A percentile compares a stretch with the other conserved stretches of the same genome.
Evolutionary conservation across 1,140 invertebrate species (phyloP).

Genomic region (Schlechtendalia chinensis): DNA sequence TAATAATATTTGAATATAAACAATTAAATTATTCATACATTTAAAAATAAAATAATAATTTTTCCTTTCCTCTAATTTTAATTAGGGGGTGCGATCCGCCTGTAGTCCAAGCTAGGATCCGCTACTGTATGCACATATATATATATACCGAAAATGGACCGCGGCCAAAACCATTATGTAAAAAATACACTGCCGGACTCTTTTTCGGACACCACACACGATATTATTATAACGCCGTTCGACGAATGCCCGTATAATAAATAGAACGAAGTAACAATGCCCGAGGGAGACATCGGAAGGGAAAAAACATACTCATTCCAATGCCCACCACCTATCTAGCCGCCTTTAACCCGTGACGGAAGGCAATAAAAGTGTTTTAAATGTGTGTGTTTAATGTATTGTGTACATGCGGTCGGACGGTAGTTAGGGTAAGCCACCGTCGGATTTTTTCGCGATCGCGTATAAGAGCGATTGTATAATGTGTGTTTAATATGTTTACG

Average conservation of each 20-base stretch:
- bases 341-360: background rate
- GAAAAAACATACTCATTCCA: background rate
- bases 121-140: no score
- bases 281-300: background rate
- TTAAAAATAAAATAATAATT: no score
- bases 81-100: no score
- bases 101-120: no score
- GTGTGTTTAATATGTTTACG: no score
- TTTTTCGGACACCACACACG: background rate
- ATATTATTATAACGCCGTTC: background rate
- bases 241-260: background rate
- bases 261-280: slow-evolving; percentile 4
- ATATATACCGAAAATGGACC: background rate
- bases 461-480: no score
- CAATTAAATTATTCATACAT: no score
- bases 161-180: background rate
- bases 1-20: no score
- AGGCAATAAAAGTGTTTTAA: slow-evolving; percentile 37
- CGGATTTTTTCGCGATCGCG: no score
- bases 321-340: no score
- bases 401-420: background rate
- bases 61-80: no score
- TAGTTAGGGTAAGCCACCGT: no score
- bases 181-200: background rate
- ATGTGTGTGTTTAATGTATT: background rate